Evolutionary conservation across 2,888 invertebrate genomes (phyloP).

Genomic region (Agrenia bidenticulata): DNA sequence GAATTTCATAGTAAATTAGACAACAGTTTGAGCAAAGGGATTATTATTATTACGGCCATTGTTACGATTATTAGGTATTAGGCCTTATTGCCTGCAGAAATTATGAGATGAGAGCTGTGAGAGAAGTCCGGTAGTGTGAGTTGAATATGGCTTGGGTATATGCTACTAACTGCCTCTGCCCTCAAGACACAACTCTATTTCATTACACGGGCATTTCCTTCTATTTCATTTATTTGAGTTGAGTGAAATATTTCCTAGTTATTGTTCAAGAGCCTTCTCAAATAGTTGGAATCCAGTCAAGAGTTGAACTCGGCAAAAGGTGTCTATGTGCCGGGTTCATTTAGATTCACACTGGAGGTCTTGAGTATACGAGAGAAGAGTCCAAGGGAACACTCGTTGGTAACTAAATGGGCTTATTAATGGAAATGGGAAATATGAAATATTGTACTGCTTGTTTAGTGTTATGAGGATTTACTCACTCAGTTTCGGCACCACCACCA

Average conservation of each 20-base stretch:
- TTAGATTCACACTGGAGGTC: no score
- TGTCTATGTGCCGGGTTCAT: no score
- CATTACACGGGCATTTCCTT: conserved; percentile 26
- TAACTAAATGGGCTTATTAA: conserved; percentile 38
- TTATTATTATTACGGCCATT: conserved; percentile 39
- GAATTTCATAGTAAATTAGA: conserved; percentile 12
- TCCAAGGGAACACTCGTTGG: conserved; percentile 31
- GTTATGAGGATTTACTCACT: conserved; percentile 16
- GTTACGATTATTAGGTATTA: conserved; percentile 43
- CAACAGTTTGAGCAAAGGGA: conserved; percentile 8
- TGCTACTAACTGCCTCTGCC: conserved; percentile 10
- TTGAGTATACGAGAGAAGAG: neutral
- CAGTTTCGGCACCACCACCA: neutral
- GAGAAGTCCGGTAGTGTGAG: neutral
- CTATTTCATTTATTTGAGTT: conserved; percentile 30
- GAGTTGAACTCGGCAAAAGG: conserved; percentile 1
- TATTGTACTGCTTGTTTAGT: conserved; percentile 16
- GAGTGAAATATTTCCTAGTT: conserved; percentile 14
- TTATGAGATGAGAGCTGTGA: conserved; percentile 38
- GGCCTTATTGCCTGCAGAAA: conserved; percentile 43
- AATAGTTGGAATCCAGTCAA: neutral
- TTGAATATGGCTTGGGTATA: neutral
- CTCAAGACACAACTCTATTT: conserved; percentile 31
- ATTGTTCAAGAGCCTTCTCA: neutral
- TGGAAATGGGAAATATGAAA: conserved; percentile 42